Conservation (phyloP, 2,113 vertebrate species). For the Osmerus eperlanus region DNA sequence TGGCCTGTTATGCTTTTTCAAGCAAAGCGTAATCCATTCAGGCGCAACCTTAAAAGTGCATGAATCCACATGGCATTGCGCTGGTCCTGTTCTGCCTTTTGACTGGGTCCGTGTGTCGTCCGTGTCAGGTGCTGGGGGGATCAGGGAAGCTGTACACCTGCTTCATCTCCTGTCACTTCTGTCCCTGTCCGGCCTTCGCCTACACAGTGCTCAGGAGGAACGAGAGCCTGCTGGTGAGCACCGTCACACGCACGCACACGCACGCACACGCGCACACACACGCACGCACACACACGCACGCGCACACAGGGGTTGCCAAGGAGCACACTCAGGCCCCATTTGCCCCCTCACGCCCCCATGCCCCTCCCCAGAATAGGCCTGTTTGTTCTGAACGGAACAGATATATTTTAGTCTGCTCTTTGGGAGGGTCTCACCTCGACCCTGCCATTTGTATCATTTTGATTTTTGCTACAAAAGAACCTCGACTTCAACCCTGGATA, state of each 20-base stretch:
- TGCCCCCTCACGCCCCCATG: too few species aligned
- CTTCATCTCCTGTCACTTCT: conserved; percentile 87
- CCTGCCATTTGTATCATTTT: background rate
- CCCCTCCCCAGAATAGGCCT: too few species aligned
- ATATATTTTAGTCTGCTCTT: conserved; percentile 32
- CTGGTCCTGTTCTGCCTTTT: background rate
- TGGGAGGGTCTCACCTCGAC: conserved; percentile 10
- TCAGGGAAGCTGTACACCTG: conserved; percentile 86
- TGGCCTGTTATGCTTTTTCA: too few species aligned
- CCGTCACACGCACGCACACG: background rate
- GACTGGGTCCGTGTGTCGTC: background rate
- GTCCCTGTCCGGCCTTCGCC: conserved; percentile 85
- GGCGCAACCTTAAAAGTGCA: too few species aligned
- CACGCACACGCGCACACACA: background rate
- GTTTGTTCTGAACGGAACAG: conserved; percentile 5
- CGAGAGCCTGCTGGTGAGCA: conserved; percentile 82
- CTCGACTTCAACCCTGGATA: background rate
- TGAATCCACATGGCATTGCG: conserved; percentile 4
- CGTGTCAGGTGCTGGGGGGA: conserved; percentile 81
- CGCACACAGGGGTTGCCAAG: background rate
- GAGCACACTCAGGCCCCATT: too few species aligned
- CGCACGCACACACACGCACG: conserved; percentile 2
- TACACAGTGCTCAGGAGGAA: conserved; percentile 82
- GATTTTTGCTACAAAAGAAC: conserved; percentile 1
- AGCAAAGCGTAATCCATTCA: too few species aligned